Percentiles rank a stretch among this genome's conserved stretches.
These are phyloP conservation scores for Rhagoletis pomonella DNA, from an alignment of 1,140 invertebrate species.

Conservation along the genomic window DNA sequence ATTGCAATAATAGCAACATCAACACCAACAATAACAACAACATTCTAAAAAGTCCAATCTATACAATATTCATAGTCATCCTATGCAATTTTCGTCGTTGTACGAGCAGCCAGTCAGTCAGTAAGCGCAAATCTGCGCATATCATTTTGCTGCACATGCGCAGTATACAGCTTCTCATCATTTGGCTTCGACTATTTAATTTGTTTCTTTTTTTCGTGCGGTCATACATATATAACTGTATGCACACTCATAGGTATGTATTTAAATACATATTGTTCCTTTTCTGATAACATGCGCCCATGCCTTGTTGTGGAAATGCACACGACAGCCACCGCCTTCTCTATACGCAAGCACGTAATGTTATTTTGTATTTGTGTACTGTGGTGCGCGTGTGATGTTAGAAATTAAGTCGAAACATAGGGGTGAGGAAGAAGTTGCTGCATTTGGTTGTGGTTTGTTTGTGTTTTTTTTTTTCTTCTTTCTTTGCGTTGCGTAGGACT, in stretches of 20 bases:
- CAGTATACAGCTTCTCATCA: neutral
- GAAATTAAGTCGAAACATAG: constrained; percentile 30
- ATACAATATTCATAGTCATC: neutral
- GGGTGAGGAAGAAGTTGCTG: neutral
- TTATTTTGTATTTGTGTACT: neutral
- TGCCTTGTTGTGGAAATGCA: neutral
- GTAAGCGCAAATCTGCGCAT: constrained; percentile 47
- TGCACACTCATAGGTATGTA: too few relatives aligned
- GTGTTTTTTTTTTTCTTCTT: neutral
- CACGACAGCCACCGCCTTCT: neutral
- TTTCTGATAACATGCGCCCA: constrained; percentile 28
- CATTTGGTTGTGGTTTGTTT: neutral
- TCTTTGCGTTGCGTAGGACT: neutral
- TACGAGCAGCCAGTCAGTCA: constrained; percentile 40
- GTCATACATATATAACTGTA: too few relatives aligned
- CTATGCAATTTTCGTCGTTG: neutral
- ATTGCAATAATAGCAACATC: neutral
- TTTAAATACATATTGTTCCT: neutral
- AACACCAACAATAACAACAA: neutral
- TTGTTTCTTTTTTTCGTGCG: neutral
- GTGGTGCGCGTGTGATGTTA: neutral
- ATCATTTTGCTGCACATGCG: constrained; percentile 53
- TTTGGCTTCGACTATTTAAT: neutral
- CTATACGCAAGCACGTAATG: neutral
- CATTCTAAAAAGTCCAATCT: neutral